These are phyloP conservation scores for Neoascia interrupta DNA, from an alignment of 2,888 invertebrate genomes.

Conservation along the genomic window DNA sequence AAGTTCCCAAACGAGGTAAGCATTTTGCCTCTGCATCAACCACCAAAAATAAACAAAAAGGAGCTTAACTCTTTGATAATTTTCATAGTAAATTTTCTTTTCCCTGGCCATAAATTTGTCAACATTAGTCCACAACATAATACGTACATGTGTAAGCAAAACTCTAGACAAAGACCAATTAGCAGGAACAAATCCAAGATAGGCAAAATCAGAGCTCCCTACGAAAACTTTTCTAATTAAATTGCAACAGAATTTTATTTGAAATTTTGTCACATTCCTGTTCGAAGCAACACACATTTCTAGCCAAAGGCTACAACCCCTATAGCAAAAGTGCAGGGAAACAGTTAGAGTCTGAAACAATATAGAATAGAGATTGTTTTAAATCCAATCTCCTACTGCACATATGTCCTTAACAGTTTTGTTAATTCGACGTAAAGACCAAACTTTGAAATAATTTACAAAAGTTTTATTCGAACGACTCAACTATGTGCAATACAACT, in stretches of 20 bases:
- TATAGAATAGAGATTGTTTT: conserved; percentile 54
- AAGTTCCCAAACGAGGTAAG: no score
- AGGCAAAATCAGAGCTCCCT: background rate
- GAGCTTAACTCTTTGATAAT: no score
- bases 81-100: no score
- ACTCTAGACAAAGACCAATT: no score
- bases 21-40: no score
- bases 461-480: conserved; percentile 63
- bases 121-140: no score
- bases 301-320: conserved; percentile 7
- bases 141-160: no score
- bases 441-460: conserved; percentile 68
- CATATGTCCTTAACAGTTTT: conserved; percentile 67
- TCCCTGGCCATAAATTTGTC: no score
- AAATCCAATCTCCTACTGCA: conserved; percentile 63
- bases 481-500: conserved; percentile 39
- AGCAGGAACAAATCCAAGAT: conserved; percentile 28
- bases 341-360: background rate
- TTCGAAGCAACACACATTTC: conserved; percentile 1
- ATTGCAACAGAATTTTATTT: conserved; percentile 58
- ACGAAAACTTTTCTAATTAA: conserved; percentile 65
- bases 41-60: no score
- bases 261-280: conserved; percentile 56
- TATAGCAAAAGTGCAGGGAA: background rate
- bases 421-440: conserved; percentile 67